phyloP scores from a whole-genome alignment of 2,797 vertebrate genomes.

The Alcedo quadribrachys region DNA sequence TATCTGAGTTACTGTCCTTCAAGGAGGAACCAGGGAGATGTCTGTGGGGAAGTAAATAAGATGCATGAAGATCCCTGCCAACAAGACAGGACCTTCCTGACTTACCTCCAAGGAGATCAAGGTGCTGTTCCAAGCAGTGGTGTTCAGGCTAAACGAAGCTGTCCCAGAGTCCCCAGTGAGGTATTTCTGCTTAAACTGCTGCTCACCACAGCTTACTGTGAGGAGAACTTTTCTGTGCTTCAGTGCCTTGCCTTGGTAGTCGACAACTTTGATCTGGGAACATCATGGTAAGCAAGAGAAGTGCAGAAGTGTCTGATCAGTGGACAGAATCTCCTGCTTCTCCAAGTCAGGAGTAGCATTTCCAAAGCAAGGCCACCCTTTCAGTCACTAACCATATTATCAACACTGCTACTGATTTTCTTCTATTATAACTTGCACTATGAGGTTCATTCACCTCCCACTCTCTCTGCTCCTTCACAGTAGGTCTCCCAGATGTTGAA shows the following conservation, averaged over 20 bases:
- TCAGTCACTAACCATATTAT: neutral
- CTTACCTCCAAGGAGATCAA: constrained; percentile 69
- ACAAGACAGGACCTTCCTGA: neutral
- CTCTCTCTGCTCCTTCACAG: neutral
- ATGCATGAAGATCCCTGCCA: neutral
- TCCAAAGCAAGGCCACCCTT: neutral
- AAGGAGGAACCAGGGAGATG: neutral
- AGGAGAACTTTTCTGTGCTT: constrained; percentile 72
- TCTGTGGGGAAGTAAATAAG: neutral
- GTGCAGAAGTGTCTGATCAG: neutral
- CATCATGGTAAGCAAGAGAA: neutral
- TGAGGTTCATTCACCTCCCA: neutral
- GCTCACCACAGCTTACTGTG: rapidly evolving
- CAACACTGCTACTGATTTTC: neutral
- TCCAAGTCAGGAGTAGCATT: neutral
- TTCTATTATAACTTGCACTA: neutral
- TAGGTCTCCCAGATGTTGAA: neutral
- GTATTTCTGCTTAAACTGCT: constrained; percentile 25
- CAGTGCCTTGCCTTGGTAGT: constrained; percentile 61
- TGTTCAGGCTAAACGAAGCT: constrained; percentile 78
- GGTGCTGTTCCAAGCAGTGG: constrained; percentile 66
- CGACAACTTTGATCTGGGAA: constrained; percentile 76
- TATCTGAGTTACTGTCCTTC: neutral
- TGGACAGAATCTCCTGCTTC: neutral
- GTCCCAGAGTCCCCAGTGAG: constrained; percentile 73